Conservation (phyloP, 1,140 invertebrate species). For the Lucilia cuprina region DNA sequence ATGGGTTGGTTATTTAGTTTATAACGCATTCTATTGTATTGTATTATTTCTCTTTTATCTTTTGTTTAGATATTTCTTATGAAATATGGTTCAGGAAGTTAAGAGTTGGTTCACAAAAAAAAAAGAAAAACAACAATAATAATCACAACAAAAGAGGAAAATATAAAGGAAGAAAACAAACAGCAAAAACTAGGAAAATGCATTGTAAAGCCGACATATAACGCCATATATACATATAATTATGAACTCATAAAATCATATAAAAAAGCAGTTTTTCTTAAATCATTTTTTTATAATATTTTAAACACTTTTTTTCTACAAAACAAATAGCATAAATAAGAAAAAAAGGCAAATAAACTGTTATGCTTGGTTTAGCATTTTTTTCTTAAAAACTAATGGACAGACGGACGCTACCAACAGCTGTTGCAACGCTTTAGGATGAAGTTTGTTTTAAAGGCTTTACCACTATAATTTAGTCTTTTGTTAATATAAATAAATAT, state of each 20-base stretch:
- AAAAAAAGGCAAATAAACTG: not conserved
- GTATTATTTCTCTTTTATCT: not conserved
- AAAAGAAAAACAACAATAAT: not conserved
- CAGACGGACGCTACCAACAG: not conserved
- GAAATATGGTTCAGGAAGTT: constrained; percentile 2
- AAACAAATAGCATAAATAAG: not conserved
- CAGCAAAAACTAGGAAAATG: not conserved
- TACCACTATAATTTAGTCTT: no score
- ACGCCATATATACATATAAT: no score
- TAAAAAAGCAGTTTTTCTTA: not conserved
- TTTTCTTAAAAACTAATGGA: not conserved
- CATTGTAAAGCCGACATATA: not conserved
- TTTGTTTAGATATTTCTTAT: not conserved
- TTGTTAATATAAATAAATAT: not conserved
- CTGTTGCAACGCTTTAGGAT: not conserved
- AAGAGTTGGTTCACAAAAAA: not conserved
- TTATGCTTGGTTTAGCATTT: not conserved
- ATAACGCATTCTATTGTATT: not conserved
- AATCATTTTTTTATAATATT: not conserved
- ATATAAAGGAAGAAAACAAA: not conserved
- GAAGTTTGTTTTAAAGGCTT: not conserved
- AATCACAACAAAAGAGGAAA: not conserved
- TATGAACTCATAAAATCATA: not conserved
- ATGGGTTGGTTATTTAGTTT: not conserved
- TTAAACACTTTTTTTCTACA: not conserved